phyloP scores from a whole-genome alignment of 2,113 vertebrate species.

The Tupaia chinensis region DNA sequence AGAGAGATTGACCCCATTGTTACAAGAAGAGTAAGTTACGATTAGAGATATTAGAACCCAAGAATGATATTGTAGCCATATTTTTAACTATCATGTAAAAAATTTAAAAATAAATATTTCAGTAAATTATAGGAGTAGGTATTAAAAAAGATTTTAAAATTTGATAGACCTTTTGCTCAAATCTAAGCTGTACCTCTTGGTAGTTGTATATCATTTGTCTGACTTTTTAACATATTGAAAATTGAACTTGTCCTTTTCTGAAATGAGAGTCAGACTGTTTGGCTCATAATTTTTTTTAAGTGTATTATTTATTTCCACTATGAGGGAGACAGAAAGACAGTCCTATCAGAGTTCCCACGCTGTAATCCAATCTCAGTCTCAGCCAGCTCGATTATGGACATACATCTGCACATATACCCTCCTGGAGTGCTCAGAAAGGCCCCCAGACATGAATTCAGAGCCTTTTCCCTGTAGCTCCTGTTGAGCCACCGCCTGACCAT shows the following conservation, averaged over 20 bases:
- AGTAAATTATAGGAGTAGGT: neutral
- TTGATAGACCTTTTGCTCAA: conserved; percentile 6
- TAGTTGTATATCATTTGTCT: neutral
- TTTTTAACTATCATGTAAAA: neutral
- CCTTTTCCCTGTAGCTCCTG: too few relatives aligned
- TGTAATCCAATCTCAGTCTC: too few relatives aligned
- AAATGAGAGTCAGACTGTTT: neutral
- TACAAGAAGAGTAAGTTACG: conserved; percentile 93
- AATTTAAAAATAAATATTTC: neutral
- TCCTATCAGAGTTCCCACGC: too few relatives aligned
- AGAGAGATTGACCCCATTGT: conserved; percentile 95
- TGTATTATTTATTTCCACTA: too few relatives aligned
- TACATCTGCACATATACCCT: too few relatives aligned
- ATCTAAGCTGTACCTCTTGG: neutral
- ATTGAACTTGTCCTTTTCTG: conserved; percentile 27
- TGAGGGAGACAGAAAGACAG: too few relatives aligned
- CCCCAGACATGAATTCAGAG: too few relatives aligned
- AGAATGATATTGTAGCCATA: neutral
- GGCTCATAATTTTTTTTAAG: neutral
- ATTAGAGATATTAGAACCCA: too few relatives aligned
- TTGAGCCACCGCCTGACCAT: too few relatives aligned
- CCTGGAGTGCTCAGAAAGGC: too few relatives aligned
- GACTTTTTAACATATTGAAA: neutral
- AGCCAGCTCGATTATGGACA: too few relatives aligned
- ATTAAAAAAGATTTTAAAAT: conserved; percentile 25